Conservation (phyloP, 2,797 vertebrate genomes). For the Peromyscus nudipes region DNA sequence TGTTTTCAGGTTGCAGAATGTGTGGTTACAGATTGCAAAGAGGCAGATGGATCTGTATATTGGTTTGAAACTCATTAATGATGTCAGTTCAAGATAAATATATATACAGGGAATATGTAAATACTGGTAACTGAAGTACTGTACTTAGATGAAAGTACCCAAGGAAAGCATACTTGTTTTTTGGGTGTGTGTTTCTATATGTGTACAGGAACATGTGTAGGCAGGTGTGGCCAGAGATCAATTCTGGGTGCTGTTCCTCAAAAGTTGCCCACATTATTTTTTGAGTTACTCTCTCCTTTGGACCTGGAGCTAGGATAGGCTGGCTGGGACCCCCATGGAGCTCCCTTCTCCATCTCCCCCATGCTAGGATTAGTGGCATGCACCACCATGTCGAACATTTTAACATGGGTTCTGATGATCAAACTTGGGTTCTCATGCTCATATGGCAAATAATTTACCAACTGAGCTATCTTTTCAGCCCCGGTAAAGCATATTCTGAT, state of each 20-base stretch:
- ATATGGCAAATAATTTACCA: not conserved
- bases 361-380: not conserved
- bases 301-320: not conserved
- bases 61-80: not conserved
- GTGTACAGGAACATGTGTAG: no score
- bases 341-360: not conserved
- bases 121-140: slow-evolving; percentile 3
- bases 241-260: not conserved
- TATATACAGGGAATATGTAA: slow-evolving; percentile 2
- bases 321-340: not conserved
- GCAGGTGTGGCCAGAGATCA: not conserved
- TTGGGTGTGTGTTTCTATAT: not conserved
- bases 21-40: slow-evolving; percentile 10
- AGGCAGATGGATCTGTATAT: slow-evolving; percentile 20
- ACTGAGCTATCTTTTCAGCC: not conserved
- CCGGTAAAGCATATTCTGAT: slow-evolving; percentile 37
- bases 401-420: not conserved
- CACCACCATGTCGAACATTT: not conserved
- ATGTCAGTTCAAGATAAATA: slow-evolving; percentile 23
- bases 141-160: not conserved
- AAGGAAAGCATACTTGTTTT: slow-evolving; percentile 23
- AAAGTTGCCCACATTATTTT: not conserved
- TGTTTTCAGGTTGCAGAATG: slow-evolving; percentile 37
- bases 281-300: not conserved
- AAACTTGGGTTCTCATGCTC: not conserved